Conservation (phyloP, 2,113 vertebrate species). For the Lepus americanus region DNA sequence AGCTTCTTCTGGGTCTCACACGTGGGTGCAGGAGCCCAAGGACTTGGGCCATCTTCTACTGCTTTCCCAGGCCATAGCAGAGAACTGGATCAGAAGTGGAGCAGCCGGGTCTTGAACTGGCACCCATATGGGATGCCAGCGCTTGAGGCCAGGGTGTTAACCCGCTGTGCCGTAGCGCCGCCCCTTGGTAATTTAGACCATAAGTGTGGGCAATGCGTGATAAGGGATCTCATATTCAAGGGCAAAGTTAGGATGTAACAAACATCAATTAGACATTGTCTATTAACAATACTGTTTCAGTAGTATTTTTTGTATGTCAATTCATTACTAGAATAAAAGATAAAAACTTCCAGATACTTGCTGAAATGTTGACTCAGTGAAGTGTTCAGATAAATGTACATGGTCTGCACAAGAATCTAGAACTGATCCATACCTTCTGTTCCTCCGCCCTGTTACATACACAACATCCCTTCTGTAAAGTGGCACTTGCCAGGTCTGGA, state of each 20-base stretch:
- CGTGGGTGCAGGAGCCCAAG: too few species aligned
- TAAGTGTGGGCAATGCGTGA: not conserved
- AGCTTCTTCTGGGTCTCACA: too few species aligned
- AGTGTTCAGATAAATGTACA: not conserved
- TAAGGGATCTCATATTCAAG: not conserved
- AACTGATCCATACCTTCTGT: not conserved
- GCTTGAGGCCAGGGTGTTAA: too few species aligned
- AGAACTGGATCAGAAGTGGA: too few species aligned
- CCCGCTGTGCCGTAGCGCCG: too few species aligned
- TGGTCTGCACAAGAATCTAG: not conserved
- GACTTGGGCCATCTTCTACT: too few species aligned
- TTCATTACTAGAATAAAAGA: constrained; percentile 45
- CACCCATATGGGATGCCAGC: too few species aligned
- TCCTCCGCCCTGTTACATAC: too few species aligned
- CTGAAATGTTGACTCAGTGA: not conserved
- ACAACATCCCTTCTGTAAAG: not conserved
- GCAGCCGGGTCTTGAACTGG: too few species aligned
- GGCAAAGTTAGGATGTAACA: not conserved
- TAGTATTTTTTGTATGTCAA: constrained; percentile 29
- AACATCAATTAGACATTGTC: not conserved
- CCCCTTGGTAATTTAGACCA: not conserved
- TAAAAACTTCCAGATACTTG: constrained; percentile 13
- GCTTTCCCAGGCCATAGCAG: too few species aligned
- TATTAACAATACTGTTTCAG: not conserved
- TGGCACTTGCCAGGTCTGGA: not conserved